phyloP scores from a whole-genome alignment of 2,797 vertebrate species.

The Myotis planiceps region DNA sequence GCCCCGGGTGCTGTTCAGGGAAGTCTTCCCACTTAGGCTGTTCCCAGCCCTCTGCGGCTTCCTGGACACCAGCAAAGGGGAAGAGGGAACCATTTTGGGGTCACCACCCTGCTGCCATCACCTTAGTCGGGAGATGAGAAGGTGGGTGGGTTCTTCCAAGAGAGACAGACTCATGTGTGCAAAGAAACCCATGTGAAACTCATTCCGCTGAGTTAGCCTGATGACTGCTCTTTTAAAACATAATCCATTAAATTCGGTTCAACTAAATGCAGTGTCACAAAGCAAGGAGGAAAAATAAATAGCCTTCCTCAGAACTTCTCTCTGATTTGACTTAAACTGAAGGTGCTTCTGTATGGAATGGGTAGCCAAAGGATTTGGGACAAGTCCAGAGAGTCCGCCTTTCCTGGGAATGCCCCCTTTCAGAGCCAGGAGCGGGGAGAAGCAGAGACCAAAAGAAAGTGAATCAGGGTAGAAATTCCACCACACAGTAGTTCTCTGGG shows the following conservation, averaged over 20 bases:
- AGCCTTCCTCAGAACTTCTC: neutral
- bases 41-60: neutral
- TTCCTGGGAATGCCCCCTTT: neutral
- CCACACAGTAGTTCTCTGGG: slow-evolving; percentile 65
- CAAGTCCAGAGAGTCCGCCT: neutral
- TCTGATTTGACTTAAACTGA: slow-evolving; percentile 4
- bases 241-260: slow-evolving; percentile 6
- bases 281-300: neutral
- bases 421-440: neutral
- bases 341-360: neutral
- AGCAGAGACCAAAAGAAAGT: slow-evolving; percentile 22
- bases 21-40: neutral
- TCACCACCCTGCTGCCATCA: neutral
- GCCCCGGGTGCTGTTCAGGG: neutral
- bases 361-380: neutral
- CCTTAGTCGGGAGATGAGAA: neutral
- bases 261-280: neutral
- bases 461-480: slow-evolving; percentile 45
- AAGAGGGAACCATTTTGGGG: neutral
- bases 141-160: neutral
- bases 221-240: neutral
- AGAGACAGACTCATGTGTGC: neutral
- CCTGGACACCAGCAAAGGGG: neutral
- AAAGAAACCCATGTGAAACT: neutral
- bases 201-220: neutral